phyloP scores from a whole-genome alignment of 2,888 invertebrate genomes.

The Synergus japonicus region DNA sequence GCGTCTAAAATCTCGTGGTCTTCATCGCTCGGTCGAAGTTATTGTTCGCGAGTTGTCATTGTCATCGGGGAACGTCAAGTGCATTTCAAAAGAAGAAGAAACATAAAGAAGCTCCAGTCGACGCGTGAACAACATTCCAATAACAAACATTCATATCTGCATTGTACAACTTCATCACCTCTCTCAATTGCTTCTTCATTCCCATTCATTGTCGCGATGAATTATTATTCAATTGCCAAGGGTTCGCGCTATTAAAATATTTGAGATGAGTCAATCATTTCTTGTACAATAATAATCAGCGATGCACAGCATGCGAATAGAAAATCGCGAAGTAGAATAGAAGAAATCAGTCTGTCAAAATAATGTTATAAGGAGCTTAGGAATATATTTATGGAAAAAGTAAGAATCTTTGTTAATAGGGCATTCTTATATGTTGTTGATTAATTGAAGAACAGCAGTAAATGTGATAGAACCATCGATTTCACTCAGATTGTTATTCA shows the following conservation, averaged over 20 bases:
- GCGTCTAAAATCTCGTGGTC: conserved; percentile 46
- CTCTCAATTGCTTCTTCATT: neutral
- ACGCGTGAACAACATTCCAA: conserved; percentile 16
- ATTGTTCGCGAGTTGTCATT: conserved; percentile 44
- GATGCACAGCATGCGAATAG: neutral
- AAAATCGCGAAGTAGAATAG: neutral
- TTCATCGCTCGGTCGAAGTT: conserved; percentile 45
- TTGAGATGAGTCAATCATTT: neutral
- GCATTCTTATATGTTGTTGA: neutral
- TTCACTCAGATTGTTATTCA: neutral
- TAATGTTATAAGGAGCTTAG: neutral
- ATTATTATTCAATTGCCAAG: neutral
- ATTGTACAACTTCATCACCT: conserved; percentile 18
- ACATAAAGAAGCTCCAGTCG: neutral
- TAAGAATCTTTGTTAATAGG: neutral
- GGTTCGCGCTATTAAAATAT: neutral
- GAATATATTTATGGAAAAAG: neutral
- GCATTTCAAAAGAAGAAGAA: conserved; percentile 46
- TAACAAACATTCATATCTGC: conserved; percentile 16
- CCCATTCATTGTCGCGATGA: neutral
- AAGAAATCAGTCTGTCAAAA: neutral
- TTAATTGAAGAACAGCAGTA: neutral
- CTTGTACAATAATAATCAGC: neutral
- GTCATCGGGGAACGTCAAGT: conserved; percentile 49
- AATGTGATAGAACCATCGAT: neutral